phyloP scores from a whole-genome alignment of 2,797 vertebrate genomes.

The Lacerta viridis region DNA sequence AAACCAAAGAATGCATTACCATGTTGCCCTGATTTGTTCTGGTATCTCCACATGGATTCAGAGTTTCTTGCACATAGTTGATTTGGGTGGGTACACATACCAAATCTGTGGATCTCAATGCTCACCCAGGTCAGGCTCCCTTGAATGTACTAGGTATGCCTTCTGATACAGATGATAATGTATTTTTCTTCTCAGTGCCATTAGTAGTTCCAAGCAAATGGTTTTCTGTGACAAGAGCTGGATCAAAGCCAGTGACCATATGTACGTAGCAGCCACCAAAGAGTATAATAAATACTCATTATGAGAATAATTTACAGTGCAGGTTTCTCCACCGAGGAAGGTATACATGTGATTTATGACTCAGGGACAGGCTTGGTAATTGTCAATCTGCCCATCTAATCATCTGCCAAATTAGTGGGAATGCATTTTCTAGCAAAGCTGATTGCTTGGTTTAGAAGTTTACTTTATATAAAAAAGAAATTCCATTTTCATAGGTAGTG shows the following conservation, averaged over 20 bases:
- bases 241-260: constrained; percentile 14
- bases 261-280: constrained; percentile 3
- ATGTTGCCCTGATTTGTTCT: neutral
- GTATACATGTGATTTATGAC: neutral
- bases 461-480: constrained; percentile 36
- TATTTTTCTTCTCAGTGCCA: neutral
- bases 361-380: constrained; percentile 3
- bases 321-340: neutral
- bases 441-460: neutral
- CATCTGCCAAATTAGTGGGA: constrained; percentile 25
- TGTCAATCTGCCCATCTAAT: constrained; percentile 35
- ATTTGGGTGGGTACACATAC: neutral
- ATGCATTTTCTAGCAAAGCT: constrained; percentile 34
- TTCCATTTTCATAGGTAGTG: constrained; percentile 16
- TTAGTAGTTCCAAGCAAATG: neutral
- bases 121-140: neutral
- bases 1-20: neutral
- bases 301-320: constrained; percentile 11
- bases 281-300: constrained; percentile 44
- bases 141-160: neutral
- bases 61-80: neutral
- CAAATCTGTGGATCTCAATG: neutral
- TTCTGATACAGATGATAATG: constrained; percentile 4
- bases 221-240: constrained; percentile 12
- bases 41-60: neutral